Percentiles rank a stretch among this genome's conserved stretches.
phyloP scores from a whole-genome alignment of 1,140 invertebrate genomes.

The Platyura marginata region DNA sequence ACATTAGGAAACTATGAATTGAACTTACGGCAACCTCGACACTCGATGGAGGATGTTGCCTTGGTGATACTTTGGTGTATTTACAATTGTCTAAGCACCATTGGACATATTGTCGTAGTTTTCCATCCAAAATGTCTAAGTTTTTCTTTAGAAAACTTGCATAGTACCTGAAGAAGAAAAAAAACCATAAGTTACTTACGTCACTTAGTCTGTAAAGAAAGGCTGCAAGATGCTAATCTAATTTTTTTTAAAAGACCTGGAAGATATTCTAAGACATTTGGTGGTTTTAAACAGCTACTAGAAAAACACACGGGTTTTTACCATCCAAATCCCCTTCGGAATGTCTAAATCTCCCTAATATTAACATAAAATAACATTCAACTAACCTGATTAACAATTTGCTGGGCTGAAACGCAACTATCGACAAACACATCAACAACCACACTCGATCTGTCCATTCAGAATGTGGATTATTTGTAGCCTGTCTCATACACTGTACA shows the following conservation, averaged over 20 bases:
- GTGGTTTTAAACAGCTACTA: neutral
- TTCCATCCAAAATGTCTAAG: constrained; percentile 40
- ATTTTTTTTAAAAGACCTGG: too few relatives aligned
- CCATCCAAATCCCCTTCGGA: too few relatives aligned
- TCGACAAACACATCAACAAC: constrained; percentile 72
- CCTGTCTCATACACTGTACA: constrained; percentile 70
- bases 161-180: constrained; percentile 35
- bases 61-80: constrained; percentile 59
- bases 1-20: constrained; percentile 4
- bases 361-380: neutral
- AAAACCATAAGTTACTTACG: neutral
- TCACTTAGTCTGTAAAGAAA: too few relatives aligned
- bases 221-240: too few relatives aligned
- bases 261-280: neutral
- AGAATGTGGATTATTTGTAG: constrained; percentile 65
- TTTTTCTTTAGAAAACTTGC: constrained; percentile 61
- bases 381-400: constrained; percentile 53
- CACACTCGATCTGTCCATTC: constrained; percentile 71
- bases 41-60: constrained; percentile 73
- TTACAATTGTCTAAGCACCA: constrained; percentile 89
- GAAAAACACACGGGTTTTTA: too few relatives aligned
- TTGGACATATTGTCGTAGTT: constrained; percentile 69
- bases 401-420: constrained; percentile 82
- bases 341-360: too few relatives aligned
- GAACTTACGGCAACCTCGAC: constrained; percentile 75